Evolutionary conservation across 2,888 invertebrate genomes (phyloP), one percentile per base, ranked within the genome.

Genomic region (Proisotoma minuta): DNA sequence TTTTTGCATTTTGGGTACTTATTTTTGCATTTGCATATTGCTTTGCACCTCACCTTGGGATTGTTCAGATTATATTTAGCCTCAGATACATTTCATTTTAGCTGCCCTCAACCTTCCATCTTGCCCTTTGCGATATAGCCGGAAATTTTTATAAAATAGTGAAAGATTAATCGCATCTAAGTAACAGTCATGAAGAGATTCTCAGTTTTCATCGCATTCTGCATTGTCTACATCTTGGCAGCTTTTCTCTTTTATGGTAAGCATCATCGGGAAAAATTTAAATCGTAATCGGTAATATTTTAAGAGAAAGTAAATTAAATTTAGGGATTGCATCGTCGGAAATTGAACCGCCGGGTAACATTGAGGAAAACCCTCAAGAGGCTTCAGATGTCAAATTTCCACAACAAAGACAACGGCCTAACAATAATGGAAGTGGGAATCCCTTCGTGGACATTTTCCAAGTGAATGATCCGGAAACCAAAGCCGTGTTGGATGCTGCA

Each of bases 131-230:
- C n/a, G n/a, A n/a, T n/a, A n/a, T n/a, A n/a, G n/a, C n/a, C n/a
- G n/a, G n/a, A n/a, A n/a, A n/a, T n/a, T n/a, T n/a, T n/a, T n/a
- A n/a, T n/a, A n/a, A n/a, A n/a, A n/a, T n/a, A n/a, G n/a, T n/a
- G 15, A 34, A 34, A 34, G 15, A 34, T 8, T 34, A 10, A 34
- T 34, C 34, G 43, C 18, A 43, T 18, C 4, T 43, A 18, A 18
- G 18, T 4, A n/a, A 43, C n/a, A n/a, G n/a, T n/a, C 4, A 70
- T 70, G 70, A 70, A 64, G 49, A 60, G 58, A 20, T 63, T 68
- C 34, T 43, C 50, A 5, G 26, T 53, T 20, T 52, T 68, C 3
- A 61, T 56, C 5, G 20, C 66, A 24, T 63, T 64, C 39, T 60
- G 65, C 1, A 40, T 66, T 26, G 40, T 66, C 26, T 70, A 70